phyloP scores from a whole-genome alignment of 2,888 invertebrate genomes.

The Panopea generosa region DNA sequence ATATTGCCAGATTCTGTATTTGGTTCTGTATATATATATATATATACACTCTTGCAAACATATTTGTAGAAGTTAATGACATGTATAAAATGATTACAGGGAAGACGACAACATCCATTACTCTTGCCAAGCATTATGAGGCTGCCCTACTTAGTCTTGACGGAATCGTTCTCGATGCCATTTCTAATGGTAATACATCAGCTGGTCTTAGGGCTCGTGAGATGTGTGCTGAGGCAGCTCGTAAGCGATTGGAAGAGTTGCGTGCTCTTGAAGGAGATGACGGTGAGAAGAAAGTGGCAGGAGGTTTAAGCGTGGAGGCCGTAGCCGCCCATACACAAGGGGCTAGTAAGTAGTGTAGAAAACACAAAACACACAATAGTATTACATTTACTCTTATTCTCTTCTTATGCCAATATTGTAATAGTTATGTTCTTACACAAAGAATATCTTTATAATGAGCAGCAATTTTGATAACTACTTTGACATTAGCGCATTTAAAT shows the following conservation, averaged over 20 bases:
- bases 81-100: no score
- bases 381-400: not conserved
- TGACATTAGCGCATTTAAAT: no score
- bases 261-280: slow-evolving; percentile 77
- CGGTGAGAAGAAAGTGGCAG: slow-evolving; percentile 73
- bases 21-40: no score
- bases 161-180: slow-evolving; percentile 84
- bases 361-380: not conserved
- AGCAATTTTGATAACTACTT: no score
- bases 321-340: slow-evolving; percentile 84
- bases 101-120: slow-evolving; percentile 81
- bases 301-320: slow-evolving; percentile 84
- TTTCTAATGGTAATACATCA: slow-evolving; percentile 82
- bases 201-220: slow-evolving; percentile 82
- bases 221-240: slow-evolving; percentile 84
- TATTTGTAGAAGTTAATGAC: no score
- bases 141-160: slow-evolving; percentile 84
- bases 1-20: no score
- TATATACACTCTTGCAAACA: no score
- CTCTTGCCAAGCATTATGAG: slow-evolving; percentile 83
- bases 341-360: slow-evolving; percentile 60
- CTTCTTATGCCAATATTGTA: no score
- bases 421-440: no score
- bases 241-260: slow-evolving; percentile 76
- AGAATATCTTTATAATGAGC: no score